Conservation (phyloP, 2,113 vertebrate genomes). For the Alethe diademata region DNA sequence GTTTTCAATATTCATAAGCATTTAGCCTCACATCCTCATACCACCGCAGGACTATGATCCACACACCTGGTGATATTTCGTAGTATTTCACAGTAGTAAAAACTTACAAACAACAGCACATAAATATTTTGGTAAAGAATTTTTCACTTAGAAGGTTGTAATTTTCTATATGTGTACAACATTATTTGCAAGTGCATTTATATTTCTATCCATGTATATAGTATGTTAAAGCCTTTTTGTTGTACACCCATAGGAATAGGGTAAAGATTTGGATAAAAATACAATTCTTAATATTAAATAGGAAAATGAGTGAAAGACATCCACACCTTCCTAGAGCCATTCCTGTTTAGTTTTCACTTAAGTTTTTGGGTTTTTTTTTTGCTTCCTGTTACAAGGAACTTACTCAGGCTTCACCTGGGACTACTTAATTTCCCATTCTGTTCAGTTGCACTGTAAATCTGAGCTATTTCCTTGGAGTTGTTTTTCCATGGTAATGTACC, state of each 20-base stretch:
- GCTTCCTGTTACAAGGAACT: neutral
- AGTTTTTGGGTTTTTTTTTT: neutral
- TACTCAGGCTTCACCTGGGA: neutral
- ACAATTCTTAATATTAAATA: neutral
- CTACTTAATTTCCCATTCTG: neutral
- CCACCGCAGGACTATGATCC: neutral
- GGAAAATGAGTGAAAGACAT: neutral
- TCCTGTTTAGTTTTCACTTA: neutral
- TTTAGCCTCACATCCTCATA: neutral
- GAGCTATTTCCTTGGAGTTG: neutral
- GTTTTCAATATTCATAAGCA: neutral
- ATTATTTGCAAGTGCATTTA: neutral
- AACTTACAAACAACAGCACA: neutral
- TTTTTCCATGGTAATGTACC: neutral
- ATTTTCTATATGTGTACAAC: neutral
- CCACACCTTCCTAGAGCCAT: neutral
- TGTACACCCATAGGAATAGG: neutral
- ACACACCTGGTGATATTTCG: neutral
- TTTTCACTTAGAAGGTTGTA: neutral
- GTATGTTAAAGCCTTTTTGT: neutral
- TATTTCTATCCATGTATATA: neutral
- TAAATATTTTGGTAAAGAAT: neutral
- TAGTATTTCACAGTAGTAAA: neutral
- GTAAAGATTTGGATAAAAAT: neutral
- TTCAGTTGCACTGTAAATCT: neutral